phyloP scores from a whole-genome alignment of 1,140 invertebrate genomes.

The Globodera ellingtonae region DNA sequence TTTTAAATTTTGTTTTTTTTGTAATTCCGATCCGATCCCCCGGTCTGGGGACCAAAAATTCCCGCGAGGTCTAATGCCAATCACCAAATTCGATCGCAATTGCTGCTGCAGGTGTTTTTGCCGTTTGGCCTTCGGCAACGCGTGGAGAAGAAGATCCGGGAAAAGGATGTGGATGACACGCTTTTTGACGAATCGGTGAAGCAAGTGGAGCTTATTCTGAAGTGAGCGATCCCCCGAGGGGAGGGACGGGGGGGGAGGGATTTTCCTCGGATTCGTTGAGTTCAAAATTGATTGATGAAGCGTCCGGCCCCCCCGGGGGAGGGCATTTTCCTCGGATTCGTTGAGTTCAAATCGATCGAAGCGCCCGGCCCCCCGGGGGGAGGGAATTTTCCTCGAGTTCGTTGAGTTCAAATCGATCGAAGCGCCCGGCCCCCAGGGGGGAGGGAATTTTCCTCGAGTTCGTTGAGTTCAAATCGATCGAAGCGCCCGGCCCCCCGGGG shows the following conservation, averaged over 20 bases:
- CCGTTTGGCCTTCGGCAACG: constrained; percentile 62
- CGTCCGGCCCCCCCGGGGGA: neutral
- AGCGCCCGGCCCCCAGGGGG: neutral
- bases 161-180: constrained; percentile 63
- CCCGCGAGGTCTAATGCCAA: no score
- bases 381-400: no score
- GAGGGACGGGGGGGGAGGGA: neutral
- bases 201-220: constrained; percentile 63
- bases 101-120: constrained; percentile 52
- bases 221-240: constrained; percentile 40
- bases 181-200: constrained; percentile 64
- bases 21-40: no score
- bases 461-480: no score
- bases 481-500: no score
- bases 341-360: no score
- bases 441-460: neutral
- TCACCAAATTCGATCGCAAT: neutral
- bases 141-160: constrained; percentile 53
- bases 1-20: no score
- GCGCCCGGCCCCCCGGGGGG: no score
- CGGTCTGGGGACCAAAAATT: no score
- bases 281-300: no score
- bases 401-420: no score
- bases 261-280: neutral
- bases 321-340: neutral